Evolutionary conservation across 2,888 invertebrate genomes (phyloP).

Genomic region (Cordilura impudica): DNA sequence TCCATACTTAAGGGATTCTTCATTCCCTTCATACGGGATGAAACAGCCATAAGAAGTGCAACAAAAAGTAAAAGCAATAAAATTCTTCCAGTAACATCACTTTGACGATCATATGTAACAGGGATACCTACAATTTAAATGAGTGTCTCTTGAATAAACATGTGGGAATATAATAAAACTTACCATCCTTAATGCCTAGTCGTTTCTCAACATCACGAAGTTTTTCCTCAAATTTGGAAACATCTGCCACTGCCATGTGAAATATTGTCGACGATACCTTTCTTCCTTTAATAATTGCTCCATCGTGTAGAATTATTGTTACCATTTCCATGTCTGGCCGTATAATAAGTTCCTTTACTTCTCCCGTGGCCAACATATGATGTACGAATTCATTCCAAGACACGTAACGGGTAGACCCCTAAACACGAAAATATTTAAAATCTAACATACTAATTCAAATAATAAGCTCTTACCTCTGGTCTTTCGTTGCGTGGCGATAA

Average conservation of each 20-base stretch:
- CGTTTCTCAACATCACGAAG: constrained; percentile 89
- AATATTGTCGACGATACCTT: constrained; percentile 82
- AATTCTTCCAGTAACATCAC: constrained; percentile 85
- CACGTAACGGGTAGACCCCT: constrained; percentile 82
- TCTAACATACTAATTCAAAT: no score
- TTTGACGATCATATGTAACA: constrained; percentile 89
- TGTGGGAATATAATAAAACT: background rate
- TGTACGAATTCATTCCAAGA: constrained; percentile 98
- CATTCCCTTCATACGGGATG: constrained; percentile 84
- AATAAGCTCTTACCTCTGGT: constrained; percentile 81
- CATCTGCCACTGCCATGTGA: constrained; percentile 91
- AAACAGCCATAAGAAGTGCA: constrained; percentile 83
- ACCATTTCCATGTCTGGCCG: constrained; percentile 91
- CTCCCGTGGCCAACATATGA: constrained; percentile 95
- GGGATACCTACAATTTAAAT: constrained; percentile 81
- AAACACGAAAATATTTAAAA: constrained; percentile 8
- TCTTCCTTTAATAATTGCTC: constrained; percentile 91
- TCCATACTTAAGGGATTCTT: constrained; percentile 86
- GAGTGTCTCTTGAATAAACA: background rate
- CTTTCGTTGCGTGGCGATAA: constrained; percentile 84
- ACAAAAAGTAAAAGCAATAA: constrained; percentile 84
- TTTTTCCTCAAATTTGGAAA: constrained; percentile 93
- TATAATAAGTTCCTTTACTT: constrained; percentile 92
- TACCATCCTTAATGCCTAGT: constrained; percentile 88
- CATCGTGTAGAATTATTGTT: constrained; percentile 89